A percentile compares a stretch with the other conserved stretches of the same genome.
Conservation (phyloP, 1,140 invertebrate species). For the Lucilia sericata region DNA sequence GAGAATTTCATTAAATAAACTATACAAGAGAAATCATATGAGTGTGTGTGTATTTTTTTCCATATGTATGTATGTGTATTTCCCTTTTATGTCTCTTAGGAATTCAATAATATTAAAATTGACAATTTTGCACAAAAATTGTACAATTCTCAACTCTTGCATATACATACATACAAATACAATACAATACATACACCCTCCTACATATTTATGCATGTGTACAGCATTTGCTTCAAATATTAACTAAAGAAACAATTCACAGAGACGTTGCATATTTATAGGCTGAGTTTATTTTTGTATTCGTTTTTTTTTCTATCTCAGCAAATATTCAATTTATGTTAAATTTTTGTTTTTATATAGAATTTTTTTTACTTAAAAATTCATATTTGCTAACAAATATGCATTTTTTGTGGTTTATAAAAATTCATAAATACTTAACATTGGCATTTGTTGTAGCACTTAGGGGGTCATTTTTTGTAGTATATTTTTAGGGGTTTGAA, state of each 20-base stretch:
- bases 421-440: too few relatives aligned
- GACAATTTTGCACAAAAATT: conserved; percentile 23
- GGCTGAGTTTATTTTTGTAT: background rate
- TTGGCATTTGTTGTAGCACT: too few relatives aligned
- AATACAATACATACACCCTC: background rate
- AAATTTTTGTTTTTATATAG: too few relatives aligned
- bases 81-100: background rate
- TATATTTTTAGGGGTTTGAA: too few relatives aligned
- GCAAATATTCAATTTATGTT: too few relatives aligned
- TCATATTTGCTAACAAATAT: too few relatives aligned
- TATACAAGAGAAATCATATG: background rate
- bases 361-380: too few relatives aligned
- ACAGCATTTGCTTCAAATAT: background rate
- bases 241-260: background rate
- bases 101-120: conserved; percentile 28
- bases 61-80: background rate
- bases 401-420: too few relatives aligned
- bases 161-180: background rate
- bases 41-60: too few relatives aligned
- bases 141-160: background rate
- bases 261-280: background rate
- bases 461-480: too few relatives aligned
- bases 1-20: conserved; percentile 24
- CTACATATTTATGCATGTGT: too few relatives aligned
- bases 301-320: background rate